Conservation (phyloP, 2,113 vertebrate genomes). For the Galemys pyrenaicus region DNA sequence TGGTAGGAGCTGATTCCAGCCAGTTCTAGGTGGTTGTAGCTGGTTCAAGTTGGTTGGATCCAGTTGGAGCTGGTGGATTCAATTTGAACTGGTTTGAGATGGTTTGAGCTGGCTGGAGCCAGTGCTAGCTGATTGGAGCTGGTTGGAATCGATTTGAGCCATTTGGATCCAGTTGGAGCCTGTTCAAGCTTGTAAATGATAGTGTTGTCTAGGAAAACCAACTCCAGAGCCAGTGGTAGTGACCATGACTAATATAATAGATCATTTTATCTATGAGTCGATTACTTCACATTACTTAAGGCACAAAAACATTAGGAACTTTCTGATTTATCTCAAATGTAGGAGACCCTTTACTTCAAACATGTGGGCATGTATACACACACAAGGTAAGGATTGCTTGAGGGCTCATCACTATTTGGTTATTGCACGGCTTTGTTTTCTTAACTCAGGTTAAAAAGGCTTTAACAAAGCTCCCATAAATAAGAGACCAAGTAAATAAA, state of each 20-base stretch:
- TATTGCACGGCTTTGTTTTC: slow-evolving; percentile 46
- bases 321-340: not conserved
- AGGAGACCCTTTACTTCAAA: not conserved
- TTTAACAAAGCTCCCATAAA: slow-evolving; percentile 75
- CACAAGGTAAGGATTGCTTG: not conserved
- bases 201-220: not conserved
- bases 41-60: no score
- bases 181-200: not conserved
- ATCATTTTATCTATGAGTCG: not conserved
- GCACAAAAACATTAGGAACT: not conserved
- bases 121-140: no score
- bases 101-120: no score
- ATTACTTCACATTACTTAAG: not conserved
- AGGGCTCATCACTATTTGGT: not conserved
- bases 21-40: no score
- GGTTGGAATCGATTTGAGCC: no score
- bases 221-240: not conserved
- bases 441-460: slow-evolving; percentile 72
- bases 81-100: no score
- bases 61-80: no score
- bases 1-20: no score
- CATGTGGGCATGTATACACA: not conserved
- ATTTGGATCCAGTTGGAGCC: no score
- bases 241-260: not conserved
- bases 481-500: slow-evolving; percentile 77